These are phyloP conservation scores for Clanis bilineata DNA, from an alignment of 2,888 invertebrate species.

Conservation along the genomic window DNA sequence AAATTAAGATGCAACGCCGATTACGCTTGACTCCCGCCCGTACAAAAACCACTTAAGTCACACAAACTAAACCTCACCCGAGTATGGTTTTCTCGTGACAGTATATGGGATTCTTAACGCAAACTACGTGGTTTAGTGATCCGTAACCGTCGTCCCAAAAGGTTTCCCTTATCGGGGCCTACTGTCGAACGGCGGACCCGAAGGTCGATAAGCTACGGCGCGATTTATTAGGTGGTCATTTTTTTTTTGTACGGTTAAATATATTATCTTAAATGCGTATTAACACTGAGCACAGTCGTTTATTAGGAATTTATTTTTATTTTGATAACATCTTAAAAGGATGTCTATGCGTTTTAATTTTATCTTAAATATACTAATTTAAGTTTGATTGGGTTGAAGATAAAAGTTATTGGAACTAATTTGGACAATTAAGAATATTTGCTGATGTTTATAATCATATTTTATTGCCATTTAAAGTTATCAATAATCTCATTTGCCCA, in stretches of 20 bases:
- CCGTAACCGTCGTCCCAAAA: slow-evolving; percentile 45
- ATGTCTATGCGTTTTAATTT: slow-evolving; percentile 19
- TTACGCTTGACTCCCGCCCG: slow-evolving; percentile 61
- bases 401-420: background rate
- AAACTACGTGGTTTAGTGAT: slow-evolving; percentile 48
- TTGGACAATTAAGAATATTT: background rate
- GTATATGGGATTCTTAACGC: slow-evolving; percentile 43
- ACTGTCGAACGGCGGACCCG: slow-evolving; percentile 71
- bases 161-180: slow-evolving; percentile 68
- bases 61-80: slow-evolving; percentile 34
- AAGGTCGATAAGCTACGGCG: slow-evolving; percentile 70
- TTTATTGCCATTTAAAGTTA: background rate
- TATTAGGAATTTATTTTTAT: slow-evolving; percentile 37
- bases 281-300: slow-evolving; percentile 75
- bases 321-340: slow-evolving; percentile 38
- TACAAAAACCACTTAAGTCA: slow-evolving; percentile 45
- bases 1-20: slow-evolving; percentile 80
- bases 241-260: slow-evolving; percentile 76
- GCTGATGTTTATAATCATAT: background rate
- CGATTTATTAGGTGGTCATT: slow-evolving; percentile 79
- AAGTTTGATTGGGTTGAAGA: slow-evolving; percentile 9
- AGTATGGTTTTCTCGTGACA: slow-evolving; percentile 34
- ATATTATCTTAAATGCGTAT: slow-evolving; percentile 81
- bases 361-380: slow-evolving; percentile 20
- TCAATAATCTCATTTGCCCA: slow-evolving; percentile 6